Percentiles rank a stretch among this genome's conserved stretches.
phyloP scores from a whole-genome alignment of 2,888 invertebrate species.

The Chrysolina haemoptera region DNA sequence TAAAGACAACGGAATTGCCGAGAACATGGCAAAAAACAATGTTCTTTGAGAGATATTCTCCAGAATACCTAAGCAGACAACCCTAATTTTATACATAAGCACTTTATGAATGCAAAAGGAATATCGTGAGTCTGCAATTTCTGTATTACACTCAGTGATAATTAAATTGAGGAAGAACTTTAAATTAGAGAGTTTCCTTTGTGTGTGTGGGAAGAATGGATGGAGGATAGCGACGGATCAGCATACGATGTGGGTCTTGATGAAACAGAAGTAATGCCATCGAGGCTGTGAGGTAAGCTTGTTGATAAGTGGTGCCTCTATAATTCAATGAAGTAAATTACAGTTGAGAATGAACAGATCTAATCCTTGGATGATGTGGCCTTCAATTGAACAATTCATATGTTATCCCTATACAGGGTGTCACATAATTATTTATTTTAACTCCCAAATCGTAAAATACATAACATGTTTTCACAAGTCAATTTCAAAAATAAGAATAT shows the following conservation, averaged over 20 bases:
- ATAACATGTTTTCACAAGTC: no score
- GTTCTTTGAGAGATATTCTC: slow-evolving; percentile 30
- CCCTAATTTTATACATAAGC: slow-evolving; percentile 44
- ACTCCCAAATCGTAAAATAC: no score
- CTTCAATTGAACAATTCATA: no score
- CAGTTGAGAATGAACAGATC: no score
- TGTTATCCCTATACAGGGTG: no score
- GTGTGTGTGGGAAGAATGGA: slow-evolving; percentile 28
- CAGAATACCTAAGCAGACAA: slow-evolving; percentile 40
- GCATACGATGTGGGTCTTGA: not conserved
- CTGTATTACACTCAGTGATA: slow-evolving; percentile 37
- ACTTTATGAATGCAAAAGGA: slow-evolving; percentile 48
- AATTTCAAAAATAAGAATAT: no score
- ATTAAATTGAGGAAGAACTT: slow-evolving; percentile 43
- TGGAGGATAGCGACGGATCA: not conserved
- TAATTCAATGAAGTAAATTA: no score
- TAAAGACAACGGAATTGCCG: slow-evolving; percentile 11
- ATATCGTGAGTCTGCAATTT: slow-evolving; percentile 36
- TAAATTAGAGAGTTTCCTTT: slow-evolving; percentile 36
- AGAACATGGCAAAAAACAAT: slow-evolving; percentile 17
- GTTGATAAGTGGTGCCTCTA: not conserved
- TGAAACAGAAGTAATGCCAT: not conserved
- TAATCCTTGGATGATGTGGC: no score
- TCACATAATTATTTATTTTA: no score
- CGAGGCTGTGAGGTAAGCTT: not conserved